Percentiles rank a stretch among this genome's conserved stretches.
These are phyloP conservation scores for Ascidia mentula DNA, from an alignment of 23 tunicate genomes.

Conservation along the genomic window DNA sequence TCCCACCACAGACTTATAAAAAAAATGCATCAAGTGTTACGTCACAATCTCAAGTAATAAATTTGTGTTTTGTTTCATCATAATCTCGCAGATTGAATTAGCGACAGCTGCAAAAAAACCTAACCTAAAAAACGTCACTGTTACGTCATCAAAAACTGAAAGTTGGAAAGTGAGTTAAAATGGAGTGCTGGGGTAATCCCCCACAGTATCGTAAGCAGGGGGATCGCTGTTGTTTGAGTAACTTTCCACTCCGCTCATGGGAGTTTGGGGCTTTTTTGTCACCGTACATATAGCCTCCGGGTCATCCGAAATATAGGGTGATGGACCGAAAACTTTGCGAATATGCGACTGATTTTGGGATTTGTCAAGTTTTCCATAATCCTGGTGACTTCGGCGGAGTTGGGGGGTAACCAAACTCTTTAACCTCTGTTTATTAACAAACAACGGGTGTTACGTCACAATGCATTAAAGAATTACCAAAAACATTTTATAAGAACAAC, in stretches of 20 bases:
- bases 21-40: too few relatives aligned
- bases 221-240: slow-evolving; percentile 28
- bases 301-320: not conserved
- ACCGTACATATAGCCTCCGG: not conserved
- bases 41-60: too few relatives aligned
- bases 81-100: too few relatives aligned
- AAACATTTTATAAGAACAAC: not conserved
- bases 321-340: slow-evolving; percentile 30
- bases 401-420: slow-evolving; percentile 53
- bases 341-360: not conserved
- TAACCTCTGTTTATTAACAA: slow-evolving; percentile 40
- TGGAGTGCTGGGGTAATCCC: slow-evolving; percentile 6
- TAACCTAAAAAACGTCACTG: too few relatives aligned
- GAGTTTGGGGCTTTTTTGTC: not conserved
- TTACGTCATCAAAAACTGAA: not conserved
- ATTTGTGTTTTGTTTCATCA: too few relatives aligned
- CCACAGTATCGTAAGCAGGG: slow-evolving; percentile 43
- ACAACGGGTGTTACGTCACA: not conserved
- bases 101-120: too few relatives aligned
- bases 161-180: slow-evolving; percentile 15
- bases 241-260: not conserved
- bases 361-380: slow-evolving; percentile 26
- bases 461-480: not conserved
- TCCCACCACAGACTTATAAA: too few relatives aligned
- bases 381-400: slow-evolving; percentile 58